Conservation (phyloP, 2,113 vertebrate species). For the Deroptyus accipitrinus region DNA sequence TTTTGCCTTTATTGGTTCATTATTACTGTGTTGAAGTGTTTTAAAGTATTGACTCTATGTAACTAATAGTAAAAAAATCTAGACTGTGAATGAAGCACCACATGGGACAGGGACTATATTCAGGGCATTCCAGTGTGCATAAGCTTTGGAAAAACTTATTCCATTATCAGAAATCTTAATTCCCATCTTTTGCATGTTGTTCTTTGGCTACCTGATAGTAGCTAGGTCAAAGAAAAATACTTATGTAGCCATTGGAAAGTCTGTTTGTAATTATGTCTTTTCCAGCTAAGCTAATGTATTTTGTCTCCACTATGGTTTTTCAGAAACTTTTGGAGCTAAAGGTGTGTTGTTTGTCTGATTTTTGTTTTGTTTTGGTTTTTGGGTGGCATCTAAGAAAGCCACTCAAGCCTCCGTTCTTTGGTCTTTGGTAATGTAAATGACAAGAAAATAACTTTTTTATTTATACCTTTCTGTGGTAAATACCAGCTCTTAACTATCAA, state of each 20-base stretch:
- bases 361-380: background rate
- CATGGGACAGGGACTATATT: background rate
- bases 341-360: background rate
- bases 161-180: background rate
- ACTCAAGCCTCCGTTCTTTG: background rate
- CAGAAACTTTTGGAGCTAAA: background rate
- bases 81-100: background rate
- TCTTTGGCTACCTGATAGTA: background rate
- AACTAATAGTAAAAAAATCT: background rate
- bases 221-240: background rate
- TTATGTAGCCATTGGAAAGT: background rate
- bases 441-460: background rate
- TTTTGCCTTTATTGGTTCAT: background rate
- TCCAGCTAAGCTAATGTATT: background rate
- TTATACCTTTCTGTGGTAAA: background rate
- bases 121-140: background rate
- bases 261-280: accelerated
- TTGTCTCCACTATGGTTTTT: background rate
- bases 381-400: background rate
- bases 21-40: background rate
- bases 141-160: background rate
- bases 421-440: background rate
- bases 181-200: background rate
- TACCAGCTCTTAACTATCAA: background rate
- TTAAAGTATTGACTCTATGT: background rate